Conservation (phyloP, 2,113 vertebrate species). For the Bujurquina vittata region DNA sequence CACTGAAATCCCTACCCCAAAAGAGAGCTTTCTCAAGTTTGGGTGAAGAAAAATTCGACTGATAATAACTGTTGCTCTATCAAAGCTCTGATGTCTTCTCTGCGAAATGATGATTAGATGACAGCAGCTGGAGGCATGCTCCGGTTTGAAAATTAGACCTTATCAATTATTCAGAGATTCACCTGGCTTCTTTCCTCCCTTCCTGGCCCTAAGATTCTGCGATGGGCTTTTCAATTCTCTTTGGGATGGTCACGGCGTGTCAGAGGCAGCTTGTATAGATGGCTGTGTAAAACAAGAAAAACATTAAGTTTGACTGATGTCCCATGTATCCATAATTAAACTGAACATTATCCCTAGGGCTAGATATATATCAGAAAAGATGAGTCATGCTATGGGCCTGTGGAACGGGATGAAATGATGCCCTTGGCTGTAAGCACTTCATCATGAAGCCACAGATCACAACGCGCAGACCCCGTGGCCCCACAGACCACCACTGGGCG, state of each 20-base stretch:
- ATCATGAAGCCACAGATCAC: slow-evolving; percentile 59
- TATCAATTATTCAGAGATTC: slow-evolving; percentile 65
- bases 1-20: slow-evolving; percentile 48
- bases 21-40: slow-evolving; percentile 28
- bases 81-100: slow-evolving; percentile 47
- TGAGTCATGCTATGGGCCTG: slow-evolving; percentile 50
- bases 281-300: slow-evolving; percentile 67
- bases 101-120: slow-evolving; percentile 58
- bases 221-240: slow-evolving; percentile 24
- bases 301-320: slow-evolving; percentile 68
- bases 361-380: slow-evolving; percentile 63
- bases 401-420: slow-evolving; percentile 67
- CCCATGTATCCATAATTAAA: slow-evolving; percentile 72
- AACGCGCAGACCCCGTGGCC: slow-evolving; percentile 61
- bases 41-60: slow-evolving; percentile 16
- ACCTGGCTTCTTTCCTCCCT: slow-evolving; percentile 57
- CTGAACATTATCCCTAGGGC: slow-evolving; percentile 61
- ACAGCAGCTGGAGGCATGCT: slow-evolving; percentile 52
- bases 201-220: slow-evolving; percentile 24
- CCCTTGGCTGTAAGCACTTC: slow-evolving; percentile 59
- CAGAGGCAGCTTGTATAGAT: slow-evolving; percentile 38
- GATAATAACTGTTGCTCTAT: slow-evolving; percentile 34
- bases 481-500: slow-evolving; percentile 65
- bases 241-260: slow-evolving; percentile 24
- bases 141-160: slow-evolving; percentile 57